Conservation (phyloP, 35 echinoderm and acorn worm species). For the Heliocidaris tuberculata region DNA sequence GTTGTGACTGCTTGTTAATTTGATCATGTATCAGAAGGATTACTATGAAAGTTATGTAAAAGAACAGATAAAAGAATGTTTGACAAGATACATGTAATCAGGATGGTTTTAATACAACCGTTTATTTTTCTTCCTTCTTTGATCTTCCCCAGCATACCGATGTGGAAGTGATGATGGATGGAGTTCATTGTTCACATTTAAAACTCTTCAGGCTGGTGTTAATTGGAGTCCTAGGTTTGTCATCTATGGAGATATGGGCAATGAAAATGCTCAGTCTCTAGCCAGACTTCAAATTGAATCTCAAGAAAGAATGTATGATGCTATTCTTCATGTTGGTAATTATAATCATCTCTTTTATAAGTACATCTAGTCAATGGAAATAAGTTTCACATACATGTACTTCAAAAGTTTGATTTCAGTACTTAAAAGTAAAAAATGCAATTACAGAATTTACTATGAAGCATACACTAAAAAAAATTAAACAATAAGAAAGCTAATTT, state of each 20-base stretch:
- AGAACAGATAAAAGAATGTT: background rate
- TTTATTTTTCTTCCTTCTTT: background rate
- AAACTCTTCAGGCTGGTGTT: slow-evolving; percentile 45
- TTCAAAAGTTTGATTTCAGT: background rate
- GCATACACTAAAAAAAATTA: too few species aligned
- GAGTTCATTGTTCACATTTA: slow-evolving; percentile 77
- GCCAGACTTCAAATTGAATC: slow-evolving; percentile 69
- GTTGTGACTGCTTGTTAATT: too few species aligned
- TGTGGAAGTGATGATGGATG: slow-evolving; percentile 88
- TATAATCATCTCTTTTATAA: background rate
- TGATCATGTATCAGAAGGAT: too few species aligned
- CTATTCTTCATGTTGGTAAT: slow-evolving; percentile 89
- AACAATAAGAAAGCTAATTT: too few species aligned
- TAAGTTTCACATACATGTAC: background rate
- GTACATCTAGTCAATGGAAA: background rate
- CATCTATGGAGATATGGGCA: slow-evolving; percentile 93
- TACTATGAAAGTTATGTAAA: too few species aligned
- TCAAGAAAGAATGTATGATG: slow-evolving; percentile 80
- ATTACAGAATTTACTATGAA: too few species aligned
- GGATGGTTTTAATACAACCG: background rate
- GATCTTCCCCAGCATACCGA: slow-evolving; percentile 75
- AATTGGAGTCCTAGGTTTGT: slow-evolving; percentile 77
- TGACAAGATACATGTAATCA: background rate
- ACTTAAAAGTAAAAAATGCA: background rate
- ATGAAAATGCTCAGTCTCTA: slow-evolving; percentile 91